phyloP scores from a whole-genome alignment of 2,888 invertebrate species.

The Malthinus flaveolus region DNA sequence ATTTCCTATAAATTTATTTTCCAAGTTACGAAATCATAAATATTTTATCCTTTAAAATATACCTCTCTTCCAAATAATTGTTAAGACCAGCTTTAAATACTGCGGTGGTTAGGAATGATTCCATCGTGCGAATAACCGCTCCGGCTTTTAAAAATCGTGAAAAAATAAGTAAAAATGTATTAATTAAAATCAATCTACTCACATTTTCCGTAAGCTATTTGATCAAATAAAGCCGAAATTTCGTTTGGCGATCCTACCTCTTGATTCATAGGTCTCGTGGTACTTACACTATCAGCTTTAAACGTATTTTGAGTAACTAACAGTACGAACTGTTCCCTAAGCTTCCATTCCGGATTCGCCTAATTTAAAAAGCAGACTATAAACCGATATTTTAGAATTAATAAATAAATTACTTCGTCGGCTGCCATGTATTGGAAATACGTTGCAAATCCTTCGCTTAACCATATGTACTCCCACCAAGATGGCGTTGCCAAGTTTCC shows the following conservation, averaged over 20 bases:
- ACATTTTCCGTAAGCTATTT: slow-evolving; percentile 67
- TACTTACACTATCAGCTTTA: slow-evolving; percentile 17
- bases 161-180: not conserved
- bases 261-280: slow-evolving; percentile 58
- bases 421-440: slow-evolving; percentile 59
- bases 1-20: slow-evolving; percentile 2
- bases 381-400: not conserved
- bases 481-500: slow-evolving; percentile 66
- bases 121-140: not conserved
- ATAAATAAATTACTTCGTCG: slow-evolving; percentile 23
- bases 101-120: not conserved
- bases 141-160: not conserved
- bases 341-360: slow-evolving; percentile 9
- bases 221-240: slow-evolving; percentile 65
- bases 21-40: not conserved
- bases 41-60: not conserved
- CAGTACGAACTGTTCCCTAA: slow-evolving; percentile 12
- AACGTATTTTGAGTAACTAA: slow-evolving; percentile 13
- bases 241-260: slow-evolving; percentile 60
- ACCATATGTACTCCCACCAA: slow-evolving; percentile 68
- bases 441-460: slow-evolving; percentile 72
- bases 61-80: not conserved
- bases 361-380: not conserved
- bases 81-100: not conserved
- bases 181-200: not conserved